Evolutionary conservation across 2,888 invertebrate genomes (phyloP).

Genomic region (Minunthozetes semirufus): DNA sequence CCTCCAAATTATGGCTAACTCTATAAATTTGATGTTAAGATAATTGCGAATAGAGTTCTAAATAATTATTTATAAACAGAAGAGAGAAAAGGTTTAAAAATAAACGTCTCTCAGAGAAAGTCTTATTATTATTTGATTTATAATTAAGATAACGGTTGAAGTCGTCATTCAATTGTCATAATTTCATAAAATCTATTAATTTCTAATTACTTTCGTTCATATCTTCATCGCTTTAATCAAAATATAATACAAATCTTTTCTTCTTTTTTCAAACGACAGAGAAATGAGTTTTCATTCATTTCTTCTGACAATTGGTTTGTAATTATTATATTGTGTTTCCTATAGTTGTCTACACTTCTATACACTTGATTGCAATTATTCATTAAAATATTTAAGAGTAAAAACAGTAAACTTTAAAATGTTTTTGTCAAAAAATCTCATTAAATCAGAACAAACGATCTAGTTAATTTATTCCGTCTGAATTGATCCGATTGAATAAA

Average conservation of each 20-base stretch:
- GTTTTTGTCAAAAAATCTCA: too few species aligned
- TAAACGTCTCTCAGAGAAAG: not conserved
- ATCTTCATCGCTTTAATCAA: not conserved
- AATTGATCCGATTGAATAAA: not conserved
- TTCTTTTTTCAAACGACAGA: not conserved
- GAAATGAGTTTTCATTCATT: too few species aligned
- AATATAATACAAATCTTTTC: not conserved
- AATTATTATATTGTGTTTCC: too few species aligned
- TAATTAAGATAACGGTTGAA: constrained; percentile 10
- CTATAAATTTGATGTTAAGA: too few species aligned
- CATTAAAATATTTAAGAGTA: too few species aligned
- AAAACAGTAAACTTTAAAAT: too few species aligned
- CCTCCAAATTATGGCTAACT: too few species aligned
- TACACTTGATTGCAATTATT: too few species aligned
- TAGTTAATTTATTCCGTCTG: not conserved
- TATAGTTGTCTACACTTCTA: too few species aligned
- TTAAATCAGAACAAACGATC: too few species aligned
- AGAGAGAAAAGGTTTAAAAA: not conserved
- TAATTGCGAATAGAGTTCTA: too few species aligned
- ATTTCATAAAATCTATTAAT: not conserved
- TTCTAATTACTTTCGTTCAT: not conserved
- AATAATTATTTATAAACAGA: not conserved
- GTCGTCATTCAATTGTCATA: not conserved
- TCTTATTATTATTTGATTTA: constrained; percentile 15
- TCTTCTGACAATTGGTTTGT: too few species aligned